These are phyloP conservation scores for Argyresthia albistria DNA, from an alignment of 2,888 invertebrate genomes.

Conservation along the genomic window DNA sequence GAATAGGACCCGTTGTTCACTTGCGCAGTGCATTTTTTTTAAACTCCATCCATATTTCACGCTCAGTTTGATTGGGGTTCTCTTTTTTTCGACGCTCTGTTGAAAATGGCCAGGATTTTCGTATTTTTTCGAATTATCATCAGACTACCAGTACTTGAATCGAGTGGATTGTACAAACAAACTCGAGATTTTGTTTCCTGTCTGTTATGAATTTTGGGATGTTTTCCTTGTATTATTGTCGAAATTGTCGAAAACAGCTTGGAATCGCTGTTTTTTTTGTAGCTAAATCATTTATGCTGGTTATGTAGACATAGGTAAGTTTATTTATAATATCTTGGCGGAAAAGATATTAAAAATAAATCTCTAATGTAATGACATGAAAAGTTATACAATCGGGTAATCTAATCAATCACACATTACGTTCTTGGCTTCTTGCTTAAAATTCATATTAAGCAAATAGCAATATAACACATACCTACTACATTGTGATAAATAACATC, in stretches of 20 bases:
- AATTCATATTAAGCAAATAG: too few species aligned
- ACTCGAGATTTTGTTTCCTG: conserved; percentile 42
- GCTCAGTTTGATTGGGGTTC: conserved; percentile 56
- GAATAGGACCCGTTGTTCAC: conserved; percentile 55
- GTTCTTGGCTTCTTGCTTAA: too few species aligned
- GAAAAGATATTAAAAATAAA: too few species aligned
- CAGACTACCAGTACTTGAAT: conserved; percentile 27
- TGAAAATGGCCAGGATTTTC: conserved; percentile 21
- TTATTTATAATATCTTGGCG: too few species aligned
- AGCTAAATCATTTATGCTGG: too few species aligned
- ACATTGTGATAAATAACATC: too few species aligned
- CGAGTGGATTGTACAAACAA: conserved; percentile 37
- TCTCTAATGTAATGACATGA: too few species aligned
- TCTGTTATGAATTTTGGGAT: conserved; percentile 13
- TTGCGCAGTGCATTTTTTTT: conserved; percentile 53
- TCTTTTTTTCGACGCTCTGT: conserved; percentile 34
- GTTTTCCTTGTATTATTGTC: not conserved
- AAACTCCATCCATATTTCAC: conserved; percentile 45
- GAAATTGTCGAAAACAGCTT: not conserved
- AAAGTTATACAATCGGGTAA: too few species aligned
- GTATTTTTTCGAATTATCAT: conserved; percentile 21
- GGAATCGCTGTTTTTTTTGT: not conserved
- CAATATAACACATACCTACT: too few species aligned
- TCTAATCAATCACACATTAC: too few species aligned
- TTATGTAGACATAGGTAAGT: too few species aligned